phyloP scores from a whole-genome alignment of 2,113 vertebrate genomes.

The Gopherus evgoodei region DNA sequence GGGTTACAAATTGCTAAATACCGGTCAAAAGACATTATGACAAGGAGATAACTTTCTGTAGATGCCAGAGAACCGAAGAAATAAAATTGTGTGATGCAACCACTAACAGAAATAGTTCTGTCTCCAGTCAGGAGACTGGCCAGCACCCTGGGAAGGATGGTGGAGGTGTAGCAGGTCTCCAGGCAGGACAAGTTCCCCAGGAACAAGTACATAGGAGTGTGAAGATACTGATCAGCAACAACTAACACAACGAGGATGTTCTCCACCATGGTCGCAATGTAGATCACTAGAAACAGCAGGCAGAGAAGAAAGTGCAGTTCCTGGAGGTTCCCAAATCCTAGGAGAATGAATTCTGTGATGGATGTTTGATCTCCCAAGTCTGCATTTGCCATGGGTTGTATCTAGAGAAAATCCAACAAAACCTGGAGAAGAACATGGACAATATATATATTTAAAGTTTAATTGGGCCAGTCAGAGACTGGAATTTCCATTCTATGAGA shows the following conservation, averaged over 20 bases:
- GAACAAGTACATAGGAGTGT: not conserved
- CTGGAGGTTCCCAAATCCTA: not conserved
- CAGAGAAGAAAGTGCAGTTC: not conserved
- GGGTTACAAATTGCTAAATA: not conserved
- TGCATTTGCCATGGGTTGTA: not conserved
- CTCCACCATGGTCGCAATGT: not conserved
- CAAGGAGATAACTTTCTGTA: not conserved
- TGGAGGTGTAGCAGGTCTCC: not conserved
- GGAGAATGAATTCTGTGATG: not conserved
- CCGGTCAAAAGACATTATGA: not conserved
- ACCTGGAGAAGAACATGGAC: not conserved
- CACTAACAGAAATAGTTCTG: not conserved
- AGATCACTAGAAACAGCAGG: not conserved
- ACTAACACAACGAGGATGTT: not conserved
- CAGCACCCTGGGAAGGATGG: not conserved
- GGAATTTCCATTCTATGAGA: not conserved
- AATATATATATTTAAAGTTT: not conserved
- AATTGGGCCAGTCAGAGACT: not conserved
- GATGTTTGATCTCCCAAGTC: not conserved
- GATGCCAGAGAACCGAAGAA: not conserved
- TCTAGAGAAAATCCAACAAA: not conserved
- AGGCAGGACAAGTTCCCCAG: not conserved
- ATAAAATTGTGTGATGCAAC: not conserved
- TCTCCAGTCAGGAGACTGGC: not conserved
- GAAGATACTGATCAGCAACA: not conserved